Evolutionary conservation across 92 coral and sea anemone species (phyloP).

Genomic region (Blastomussa wellsi): DNA sequence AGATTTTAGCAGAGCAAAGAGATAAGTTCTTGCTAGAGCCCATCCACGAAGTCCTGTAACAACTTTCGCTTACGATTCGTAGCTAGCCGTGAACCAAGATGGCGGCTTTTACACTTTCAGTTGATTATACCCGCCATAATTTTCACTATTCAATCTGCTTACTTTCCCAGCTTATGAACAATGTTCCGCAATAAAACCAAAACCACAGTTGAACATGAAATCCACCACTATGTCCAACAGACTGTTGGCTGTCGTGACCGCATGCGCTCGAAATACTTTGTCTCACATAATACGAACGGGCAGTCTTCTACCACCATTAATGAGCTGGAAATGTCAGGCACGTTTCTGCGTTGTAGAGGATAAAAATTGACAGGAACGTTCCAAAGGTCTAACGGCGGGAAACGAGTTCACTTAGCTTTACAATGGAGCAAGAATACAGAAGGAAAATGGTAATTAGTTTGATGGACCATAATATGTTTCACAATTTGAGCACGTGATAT

Average conservation of each 20-base stretch:
- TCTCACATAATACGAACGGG: conserved; percentile 34
- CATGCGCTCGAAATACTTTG: conserved; percentile 49
- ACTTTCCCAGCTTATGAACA: conserved; percentile 5
- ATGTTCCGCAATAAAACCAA: conserved; percentile 32
- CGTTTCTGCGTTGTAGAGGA: not conserved
- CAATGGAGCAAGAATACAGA: conserved; percentile 80
- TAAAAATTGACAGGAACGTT: conserved; percentile 37
- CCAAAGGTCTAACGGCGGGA: conserved; percentile 84
- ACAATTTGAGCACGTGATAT: conserved; percentile 46
- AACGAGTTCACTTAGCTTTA: conserved; percentile 64
- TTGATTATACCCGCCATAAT: conserved; percentile 12
- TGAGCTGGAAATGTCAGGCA: conserved; percentile 28
- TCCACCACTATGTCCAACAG: conserved; percentile 38
- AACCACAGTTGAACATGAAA: conserved; percentile 31
- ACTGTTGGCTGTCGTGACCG: conserved; percentile 54
- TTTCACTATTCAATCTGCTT: conserved; percentile 2
- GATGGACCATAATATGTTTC: conserved; percentile 86
- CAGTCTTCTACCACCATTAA: conserved; percentile 35
- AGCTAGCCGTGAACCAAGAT: conserved; percentile 19
- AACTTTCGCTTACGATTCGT: conserved; percentile 21
- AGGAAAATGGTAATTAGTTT: conserved; percentile 73
- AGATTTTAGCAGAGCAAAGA: conserved; percentile 22
- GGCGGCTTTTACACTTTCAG: conserved; percentile 24
- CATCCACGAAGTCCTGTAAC: conserved; percentile 29
- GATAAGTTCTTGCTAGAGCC: conserved; percentile 15